Evolutionary conservation across 2,797 vertebrate genomes (phyloP), one percentile per base, ranked within the genome.

Genomic region (Sebastolobus alascanus): DNA sequence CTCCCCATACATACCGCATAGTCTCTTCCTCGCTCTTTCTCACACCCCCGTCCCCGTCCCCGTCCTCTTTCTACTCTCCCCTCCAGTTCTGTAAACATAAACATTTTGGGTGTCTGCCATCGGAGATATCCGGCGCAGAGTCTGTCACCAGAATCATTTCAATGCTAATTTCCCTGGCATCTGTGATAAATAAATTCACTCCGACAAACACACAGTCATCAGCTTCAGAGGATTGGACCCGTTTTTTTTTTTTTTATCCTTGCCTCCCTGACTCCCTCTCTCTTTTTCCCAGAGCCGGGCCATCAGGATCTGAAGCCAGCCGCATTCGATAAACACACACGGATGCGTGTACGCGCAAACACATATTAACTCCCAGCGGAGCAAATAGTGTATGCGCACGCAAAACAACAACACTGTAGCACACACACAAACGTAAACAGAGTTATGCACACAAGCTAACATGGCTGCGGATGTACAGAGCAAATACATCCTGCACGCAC

Each of bases 161-260:
- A 77, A 93, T 95, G 93, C 91, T 94, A 94, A 96, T 96, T 95
- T 94, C 76, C 69, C 81, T 86, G 91, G 84, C 90, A 84, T 94
- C 90, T 93, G 88, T 84, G 90, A 93, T 94, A 93, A 94, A 93
- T 91, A 91, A 90, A 93, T 90, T 88, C 88, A 84, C 74, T 90
- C 83, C 77, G 89, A 92, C 91, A 93, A 93, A 93, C 86, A 90
- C 89, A 89, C 88, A 92, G 90, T 94, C 90, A 83, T 91, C 91
- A 92, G 90, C 91, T 94, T 95, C 89, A 88, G 80, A 93, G 85
- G 74, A 86, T 87, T 92, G 89, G 71, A 89, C 75, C 73, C 8
- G 16, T 40, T 68, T n/a, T 54, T 61, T 14, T 64, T 13, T 82
- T 82, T 90, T 68, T 83, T 56, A 68, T 89, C 78, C 75, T 29